Base-by-base conservation (phyloP, 2,888 invertebrate species). In the Chrysolina oricalcia region DNA sequence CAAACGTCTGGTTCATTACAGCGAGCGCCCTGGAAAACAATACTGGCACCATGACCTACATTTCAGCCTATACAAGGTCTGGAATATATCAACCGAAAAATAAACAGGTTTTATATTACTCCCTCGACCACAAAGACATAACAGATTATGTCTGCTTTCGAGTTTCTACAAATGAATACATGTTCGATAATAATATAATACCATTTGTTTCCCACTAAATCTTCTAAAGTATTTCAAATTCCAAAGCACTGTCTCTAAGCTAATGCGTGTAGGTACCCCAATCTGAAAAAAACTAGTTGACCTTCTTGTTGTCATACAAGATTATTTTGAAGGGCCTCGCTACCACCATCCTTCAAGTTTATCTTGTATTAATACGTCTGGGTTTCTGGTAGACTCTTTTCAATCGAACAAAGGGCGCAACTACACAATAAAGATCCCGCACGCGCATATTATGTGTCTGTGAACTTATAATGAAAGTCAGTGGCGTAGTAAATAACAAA, bases 81-180 rank as follows among this genome's bases (percentile, higher is more conserved):
- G 70, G 72, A 23, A 64, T 43, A 72, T 46, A 68, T 69, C 27
- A 72, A 41, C 48, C 15, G 23, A 59, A 69, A n/a, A 70, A 35
- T 53, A 75, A 72, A 68, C 74, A 72, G 40, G 75, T 72, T 75
- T 70, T 15, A 66, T 65, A 40, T 41, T 70, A 64, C 46, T 46
- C 46, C 40, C 65, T 56, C n/a, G 4, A 59, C 6, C 11, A 9
- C 9, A 15, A 27, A 15, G 27, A 11, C 23, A 6, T 8, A 23
- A 27, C 43, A 46, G 10, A 59, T 8, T 27, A 48, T 48, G 53
- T 21, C 53, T 53, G 19, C 53, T 53, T 13, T 53, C 53, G 5
- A 53, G 5, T 21, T 13, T 53, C 19, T 53, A 17, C 11, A 17
- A 21, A 19, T n/a, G n/a, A 19, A 2, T 6, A n/a, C 15, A n/a